These are phyloP conservation scores for Mungos mungo DNA, from an alignment of 2,113 vertebrate genomes.

Conservation along the genomic window DNA sequence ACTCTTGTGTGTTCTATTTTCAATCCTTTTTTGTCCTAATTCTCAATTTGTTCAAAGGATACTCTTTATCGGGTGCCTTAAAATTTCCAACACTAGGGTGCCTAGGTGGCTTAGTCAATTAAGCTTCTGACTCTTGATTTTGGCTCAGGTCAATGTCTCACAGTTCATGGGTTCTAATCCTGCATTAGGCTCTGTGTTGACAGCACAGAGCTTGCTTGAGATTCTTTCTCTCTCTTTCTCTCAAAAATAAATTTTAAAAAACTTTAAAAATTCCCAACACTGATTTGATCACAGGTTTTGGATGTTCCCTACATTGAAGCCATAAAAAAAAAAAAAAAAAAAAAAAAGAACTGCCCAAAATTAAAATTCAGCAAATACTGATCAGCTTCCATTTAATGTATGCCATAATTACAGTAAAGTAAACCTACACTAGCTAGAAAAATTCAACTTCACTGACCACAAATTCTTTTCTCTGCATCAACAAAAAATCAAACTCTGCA, in stretches of 20 bases:
- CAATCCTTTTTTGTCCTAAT: neutral
- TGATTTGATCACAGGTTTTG: neutral
- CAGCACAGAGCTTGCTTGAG: too few species aligned
- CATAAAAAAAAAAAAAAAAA: neutral
- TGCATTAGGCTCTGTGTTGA: too few species aligned
- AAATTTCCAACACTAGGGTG: neutral
- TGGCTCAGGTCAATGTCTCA: too few species aligned
- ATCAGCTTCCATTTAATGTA: constrained; percentile 63
- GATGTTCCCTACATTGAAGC: neutral
- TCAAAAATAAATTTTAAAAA: too few species aligned
- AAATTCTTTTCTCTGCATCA: constrained; percentile 70
- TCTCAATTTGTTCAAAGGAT: neutral
- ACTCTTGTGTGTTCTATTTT: neutral
- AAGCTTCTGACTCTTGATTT: too few species aligned
- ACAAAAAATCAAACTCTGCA: constrained; percentile 39
- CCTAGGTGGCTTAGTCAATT: too few species aligned
- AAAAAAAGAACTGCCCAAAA: neutral
- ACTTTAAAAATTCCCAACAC: neutral
- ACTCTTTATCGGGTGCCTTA: neutral
- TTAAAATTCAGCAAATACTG: constrained; percentile 53
- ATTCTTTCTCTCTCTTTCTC: too few species aligned
- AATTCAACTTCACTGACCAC: neutral
- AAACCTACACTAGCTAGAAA: constrained; percentile 37
- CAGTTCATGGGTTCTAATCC: too few species aligned
- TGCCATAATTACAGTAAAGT: constrained; percentile 63